phyloP scores from a whole-genome alignment of 2,797 vertebrate genomes.

The Schizopygopsis malacanthus region DNA sequence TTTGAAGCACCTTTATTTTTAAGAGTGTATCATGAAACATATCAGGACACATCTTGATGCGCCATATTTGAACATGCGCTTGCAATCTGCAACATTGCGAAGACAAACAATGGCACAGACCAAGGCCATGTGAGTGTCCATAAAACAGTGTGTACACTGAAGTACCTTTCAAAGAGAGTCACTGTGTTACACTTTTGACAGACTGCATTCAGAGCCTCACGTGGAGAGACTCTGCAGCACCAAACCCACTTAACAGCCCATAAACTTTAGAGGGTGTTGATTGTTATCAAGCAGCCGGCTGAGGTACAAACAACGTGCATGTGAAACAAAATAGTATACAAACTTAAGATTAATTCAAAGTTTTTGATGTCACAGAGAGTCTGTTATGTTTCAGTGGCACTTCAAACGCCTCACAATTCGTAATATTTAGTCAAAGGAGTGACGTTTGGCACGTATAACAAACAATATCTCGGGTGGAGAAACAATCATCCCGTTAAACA shows the following conservation, averaged over 20 bases:
- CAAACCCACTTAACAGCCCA: constrained; percentile 43
- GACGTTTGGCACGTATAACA: not conserved
- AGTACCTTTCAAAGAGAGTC: constrained; percentile 26
- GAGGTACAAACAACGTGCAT: constrained; percentile 13
- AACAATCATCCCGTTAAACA: not conserved
- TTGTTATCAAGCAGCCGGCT: constrained; percentile 58
- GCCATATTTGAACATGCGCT: not conserved
- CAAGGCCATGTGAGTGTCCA: not conserved
- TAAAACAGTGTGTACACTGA: constrained; percentile 33
- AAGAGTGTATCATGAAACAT: too few relatives aligned
- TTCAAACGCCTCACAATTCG: not conserved
- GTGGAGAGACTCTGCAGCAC: constrained; percentile 56
- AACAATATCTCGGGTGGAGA: constrained; percentile 20
- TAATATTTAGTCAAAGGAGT: constrained; percentile 15
- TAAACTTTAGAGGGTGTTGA: constrained; percentile 66
- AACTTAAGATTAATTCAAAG: not conserved
- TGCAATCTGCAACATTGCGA: not conserved
- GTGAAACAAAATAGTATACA: constrained; percentile 3
- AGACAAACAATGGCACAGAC: not conserved
- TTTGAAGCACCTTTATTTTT: too few relatives aligned
- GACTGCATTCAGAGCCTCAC: constrained; percentile 2
- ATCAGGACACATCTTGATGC: not conserved
- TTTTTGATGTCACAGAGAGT: not conserved
- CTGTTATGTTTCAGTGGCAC: not conserved
- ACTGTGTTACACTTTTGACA: constrained; percentile 58